These are phyloP conservation scores for Capromys pilorides DNA, from an alignment of 2,797 vertebrate genomes.

Conservation along the genomic window DNA sequence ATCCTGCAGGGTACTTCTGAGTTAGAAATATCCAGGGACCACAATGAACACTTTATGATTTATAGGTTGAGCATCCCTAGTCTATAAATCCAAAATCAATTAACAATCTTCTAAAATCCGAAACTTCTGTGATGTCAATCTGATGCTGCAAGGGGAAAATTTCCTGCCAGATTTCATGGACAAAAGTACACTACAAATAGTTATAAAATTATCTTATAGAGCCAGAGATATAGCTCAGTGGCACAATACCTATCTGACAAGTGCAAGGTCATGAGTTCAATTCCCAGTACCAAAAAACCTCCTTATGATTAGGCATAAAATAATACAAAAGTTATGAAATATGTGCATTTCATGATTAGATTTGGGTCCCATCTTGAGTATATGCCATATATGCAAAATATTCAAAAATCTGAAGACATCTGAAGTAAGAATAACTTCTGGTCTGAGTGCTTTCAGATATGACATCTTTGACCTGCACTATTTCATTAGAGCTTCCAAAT, in stretches of 20 bases:
- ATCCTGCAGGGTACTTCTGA: fast-evolving
- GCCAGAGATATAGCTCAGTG: too few species aligned
- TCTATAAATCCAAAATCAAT: neutral
- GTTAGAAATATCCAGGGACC: fast-evolving
- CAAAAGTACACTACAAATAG: neutral
- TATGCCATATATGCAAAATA: neutral
- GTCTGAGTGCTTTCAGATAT: neutral
- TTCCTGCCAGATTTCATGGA: neutral
- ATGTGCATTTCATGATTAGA: neutral
- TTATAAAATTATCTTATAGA: neutral
- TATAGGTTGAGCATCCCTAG: neutral
- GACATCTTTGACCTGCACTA: neutral
- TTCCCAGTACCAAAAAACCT: too few species aligned
- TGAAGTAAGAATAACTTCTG: neutral
- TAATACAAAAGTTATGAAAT: neutral
- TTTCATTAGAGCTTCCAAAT: fast-evolving
- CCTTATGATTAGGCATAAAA: neutral
- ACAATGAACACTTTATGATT: fast-evolving
- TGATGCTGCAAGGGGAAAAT: neutral
- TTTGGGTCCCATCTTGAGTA: neutral
- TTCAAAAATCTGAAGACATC: neutral
- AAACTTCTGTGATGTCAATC: neutral
- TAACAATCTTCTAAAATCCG: neutral
- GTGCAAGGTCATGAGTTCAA: too few species aligned
- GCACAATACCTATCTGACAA: too few species aligned